phyloP scores from a whole-genome alignment of 2,797 vertebrate species.

The Macropus fuliginosus region DNA sequence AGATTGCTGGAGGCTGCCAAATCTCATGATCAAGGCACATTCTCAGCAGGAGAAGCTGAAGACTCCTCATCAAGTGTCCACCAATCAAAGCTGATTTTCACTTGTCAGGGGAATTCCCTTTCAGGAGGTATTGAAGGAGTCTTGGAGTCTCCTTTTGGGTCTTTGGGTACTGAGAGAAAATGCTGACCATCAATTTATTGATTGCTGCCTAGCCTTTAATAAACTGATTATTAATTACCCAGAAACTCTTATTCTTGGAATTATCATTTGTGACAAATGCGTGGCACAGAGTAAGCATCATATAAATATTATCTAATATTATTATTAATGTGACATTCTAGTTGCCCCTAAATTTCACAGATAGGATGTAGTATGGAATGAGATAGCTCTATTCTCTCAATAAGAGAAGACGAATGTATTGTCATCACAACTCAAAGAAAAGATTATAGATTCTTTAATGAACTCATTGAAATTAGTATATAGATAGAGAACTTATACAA shows the following conservation, averaged over 20 bases:
- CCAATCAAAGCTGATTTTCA: neutral
- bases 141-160: neutral
- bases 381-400: neutral
- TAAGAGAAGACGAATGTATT: neutral
- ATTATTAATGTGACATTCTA: neutral
- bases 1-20: neutral
- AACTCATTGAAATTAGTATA: neutral
- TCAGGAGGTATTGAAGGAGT: neutral
- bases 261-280: neutral
- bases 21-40: neutral
- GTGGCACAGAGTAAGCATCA: neutral
- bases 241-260: neutral
- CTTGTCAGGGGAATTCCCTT: neutral
- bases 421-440: neutral
- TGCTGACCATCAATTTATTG: neutral
- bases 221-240: neutral
- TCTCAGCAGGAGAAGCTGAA: neutral
- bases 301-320: neutral
- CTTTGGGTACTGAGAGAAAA: neutral
- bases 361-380: neutral
- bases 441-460: neutral
- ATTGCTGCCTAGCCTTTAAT: neutral
- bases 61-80: neutral
- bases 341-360: neutral
- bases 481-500: neutral